These are phyloP conservation scores for Tarsius wallacei DNA, from an alignment of 2,797 vertebrate genomes.

Conservation along the genomic window DNA sequence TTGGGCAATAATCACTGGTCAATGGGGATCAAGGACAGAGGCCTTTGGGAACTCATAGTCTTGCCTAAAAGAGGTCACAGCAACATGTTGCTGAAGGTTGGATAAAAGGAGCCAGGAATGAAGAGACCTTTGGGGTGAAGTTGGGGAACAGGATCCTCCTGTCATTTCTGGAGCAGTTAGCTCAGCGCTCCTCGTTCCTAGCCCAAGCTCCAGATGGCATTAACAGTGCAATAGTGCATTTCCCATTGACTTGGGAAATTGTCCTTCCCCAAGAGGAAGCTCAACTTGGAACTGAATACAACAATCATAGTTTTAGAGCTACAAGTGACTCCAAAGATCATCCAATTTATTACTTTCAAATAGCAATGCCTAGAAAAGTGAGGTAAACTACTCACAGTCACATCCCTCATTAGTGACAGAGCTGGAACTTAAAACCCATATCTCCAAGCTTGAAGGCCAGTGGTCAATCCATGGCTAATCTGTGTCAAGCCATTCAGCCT, in stretches of 20 bases:
- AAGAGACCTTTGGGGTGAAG: background rate
- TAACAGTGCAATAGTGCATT: background rate
- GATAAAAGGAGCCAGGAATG: background rate
- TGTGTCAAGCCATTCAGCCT: background rate
- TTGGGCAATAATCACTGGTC: background rate
- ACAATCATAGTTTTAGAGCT: background rate
- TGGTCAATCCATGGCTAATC: background rate
- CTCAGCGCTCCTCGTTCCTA: background rate
- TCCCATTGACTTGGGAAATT: slow-evolving; percentile 2
- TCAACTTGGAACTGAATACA: background rate
- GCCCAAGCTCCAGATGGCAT: background rate
- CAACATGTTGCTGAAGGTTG: background rate
- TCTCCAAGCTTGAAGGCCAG: background rate
- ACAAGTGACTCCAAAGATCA: background rate
- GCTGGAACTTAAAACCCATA: background rate
- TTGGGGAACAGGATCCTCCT: background rate
- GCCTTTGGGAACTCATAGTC: background rate
- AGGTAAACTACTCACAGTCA: background rate
- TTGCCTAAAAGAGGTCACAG: background rate
- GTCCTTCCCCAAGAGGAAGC: background rate
- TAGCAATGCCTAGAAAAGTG: background rate
- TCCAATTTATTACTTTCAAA: background rate
- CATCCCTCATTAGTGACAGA: background rate
- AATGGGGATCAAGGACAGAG: slow-evolving; percentile 14
- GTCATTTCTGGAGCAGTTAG: background rate